Conservation (phyloP, 2,797 vertebrate species). For the Heliangelus exortis region DNA sequence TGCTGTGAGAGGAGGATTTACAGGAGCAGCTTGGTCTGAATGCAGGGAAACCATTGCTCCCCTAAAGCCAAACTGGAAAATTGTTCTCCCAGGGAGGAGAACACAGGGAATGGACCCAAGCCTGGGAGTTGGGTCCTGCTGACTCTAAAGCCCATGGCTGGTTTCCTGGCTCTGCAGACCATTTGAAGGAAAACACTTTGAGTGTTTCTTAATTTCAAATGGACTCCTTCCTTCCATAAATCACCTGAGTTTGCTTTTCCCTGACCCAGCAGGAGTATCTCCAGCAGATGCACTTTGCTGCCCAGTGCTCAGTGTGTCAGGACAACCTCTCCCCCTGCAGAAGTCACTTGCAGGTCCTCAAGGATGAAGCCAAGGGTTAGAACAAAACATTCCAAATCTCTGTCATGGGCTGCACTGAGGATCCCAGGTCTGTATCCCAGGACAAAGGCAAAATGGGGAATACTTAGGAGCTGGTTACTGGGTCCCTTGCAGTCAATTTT, state of each 20-base stretch:
- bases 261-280: background rate
- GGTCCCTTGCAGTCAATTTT: background rate
- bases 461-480: background rate
- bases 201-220: background rate
- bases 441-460: background rate
- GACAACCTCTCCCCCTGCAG: background rate
- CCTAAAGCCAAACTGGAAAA: background rate
- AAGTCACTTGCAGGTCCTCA: background rate
- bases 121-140: background rate
- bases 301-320: background rate
- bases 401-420: background rate
- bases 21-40: background rate
- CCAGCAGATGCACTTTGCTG: background rate
- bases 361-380: background rate
- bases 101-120: rapidly evolving
- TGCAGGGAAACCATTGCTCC: background rate
- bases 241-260: background rate
- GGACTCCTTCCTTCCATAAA: background rate
- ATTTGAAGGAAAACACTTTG: background rate
- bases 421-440: background rate
- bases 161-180: background rate
- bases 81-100: background rate
- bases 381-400: background rate
- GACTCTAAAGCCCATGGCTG: background rate
- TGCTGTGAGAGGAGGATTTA: background rate